phyloP scores from a whole-genome alignment of 2,797 vertebrate genomes.

The Gallinago nigripennis region DNA sequence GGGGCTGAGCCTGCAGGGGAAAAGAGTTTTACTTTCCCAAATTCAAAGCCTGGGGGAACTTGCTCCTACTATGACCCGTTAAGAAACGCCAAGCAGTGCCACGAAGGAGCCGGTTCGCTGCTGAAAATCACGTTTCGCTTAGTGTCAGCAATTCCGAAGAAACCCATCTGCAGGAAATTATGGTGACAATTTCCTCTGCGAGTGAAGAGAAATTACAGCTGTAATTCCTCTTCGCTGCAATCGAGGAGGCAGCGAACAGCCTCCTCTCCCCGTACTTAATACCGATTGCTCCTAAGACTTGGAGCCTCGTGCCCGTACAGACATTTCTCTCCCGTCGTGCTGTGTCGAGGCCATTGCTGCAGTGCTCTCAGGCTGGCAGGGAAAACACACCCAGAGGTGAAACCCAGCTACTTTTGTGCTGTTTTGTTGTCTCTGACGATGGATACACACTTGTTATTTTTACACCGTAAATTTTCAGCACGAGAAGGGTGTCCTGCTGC shows the following conservation, averaged over 20 bases:
- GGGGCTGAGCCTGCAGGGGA: neutral
- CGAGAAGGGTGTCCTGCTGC: neutral
- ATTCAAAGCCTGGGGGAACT: neutral
- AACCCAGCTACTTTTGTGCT: neutral
- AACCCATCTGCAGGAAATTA: constrained; percentile 51
- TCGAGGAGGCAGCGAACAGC: neutral
- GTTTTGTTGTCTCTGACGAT: neutral
- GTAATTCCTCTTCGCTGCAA: neutral
- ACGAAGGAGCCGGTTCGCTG: neutral
- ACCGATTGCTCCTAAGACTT: neutral
- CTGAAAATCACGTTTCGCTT: neutral
- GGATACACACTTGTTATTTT: neutral
- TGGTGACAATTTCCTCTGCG: neutral
- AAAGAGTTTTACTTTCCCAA: neutral
- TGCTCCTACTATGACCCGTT: neutral
- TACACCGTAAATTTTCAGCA: neutral
- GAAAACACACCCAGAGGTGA: neutral
- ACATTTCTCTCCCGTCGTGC: neutral
- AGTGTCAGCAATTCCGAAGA: constrained; percentile 21
- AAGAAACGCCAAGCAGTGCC: neutral
- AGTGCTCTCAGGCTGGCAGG: neutral
- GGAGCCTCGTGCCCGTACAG: rapidly evolving
- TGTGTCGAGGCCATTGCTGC: neutral
- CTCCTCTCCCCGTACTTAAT: neutral
- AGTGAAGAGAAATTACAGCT: constrained; percentile 18